Conservation (phyloP, 2,113 vertebrate species). For the Oreocharis arfaki region DNA sequence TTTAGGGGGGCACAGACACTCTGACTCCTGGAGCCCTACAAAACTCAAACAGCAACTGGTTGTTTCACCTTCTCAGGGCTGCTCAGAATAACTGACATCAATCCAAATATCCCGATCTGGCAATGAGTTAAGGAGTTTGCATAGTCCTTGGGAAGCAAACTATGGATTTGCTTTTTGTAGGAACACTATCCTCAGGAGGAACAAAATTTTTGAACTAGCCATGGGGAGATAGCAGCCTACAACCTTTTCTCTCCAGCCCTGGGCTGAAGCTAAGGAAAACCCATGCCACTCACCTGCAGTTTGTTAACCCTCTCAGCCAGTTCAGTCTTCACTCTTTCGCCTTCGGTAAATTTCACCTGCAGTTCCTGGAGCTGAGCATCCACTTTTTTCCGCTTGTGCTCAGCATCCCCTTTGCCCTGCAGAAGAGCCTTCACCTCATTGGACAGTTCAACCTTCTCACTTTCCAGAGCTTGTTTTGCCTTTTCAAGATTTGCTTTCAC, state of each 20-base stretch:
- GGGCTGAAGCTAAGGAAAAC: neutral
- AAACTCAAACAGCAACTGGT: neutral
- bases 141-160: neutral
- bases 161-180: neutral
- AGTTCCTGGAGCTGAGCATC: constrained; percentile 89
- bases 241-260: neutral
- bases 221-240: neutral
- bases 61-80: neutral
- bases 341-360: constrained; percentile 87
- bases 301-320: constrained; percentile 83
- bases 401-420: constrained; percentile 89
- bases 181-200: neutral
- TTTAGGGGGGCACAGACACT: neutral
- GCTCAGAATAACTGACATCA: neutral
- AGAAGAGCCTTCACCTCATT: constrained; percentile 89
- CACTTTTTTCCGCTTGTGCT: constrained; percentile 92
- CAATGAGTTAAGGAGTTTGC: neutral
- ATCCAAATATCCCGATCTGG: neutral
- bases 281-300: constrained; percentile 79
- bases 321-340: constrained; percentile 83
- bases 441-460: constrained; percentile 87
- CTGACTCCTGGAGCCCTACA: neutral
- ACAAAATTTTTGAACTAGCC: neutral
- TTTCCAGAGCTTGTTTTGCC: constrained; percentile 91
- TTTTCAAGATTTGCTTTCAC: constrained; percentile 95